These are phyloP conservation scores for Aleiodes leptofemur DNA, from an alignment of 2,888 invertebrate genomes.

Conservation along the genomic window DNA sequence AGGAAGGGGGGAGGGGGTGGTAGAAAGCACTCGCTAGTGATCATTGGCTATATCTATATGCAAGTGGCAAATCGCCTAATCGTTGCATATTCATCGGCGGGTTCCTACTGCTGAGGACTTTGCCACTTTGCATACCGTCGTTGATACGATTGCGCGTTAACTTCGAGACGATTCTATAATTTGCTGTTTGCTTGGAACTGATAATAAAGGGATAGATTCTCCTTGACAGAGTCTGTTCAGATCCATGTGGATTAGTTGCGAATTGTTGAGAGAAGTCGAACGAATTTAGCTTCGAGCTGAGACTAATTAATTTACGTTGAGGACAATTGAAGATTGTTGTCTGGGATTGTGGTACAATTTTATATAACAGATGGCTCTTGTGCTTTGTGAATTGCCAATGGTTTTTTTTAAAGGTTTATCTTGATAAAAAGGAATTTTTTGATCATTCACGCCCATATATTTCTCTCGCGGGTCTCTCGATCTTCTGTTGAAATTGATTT, in stretches of 20 bases:
- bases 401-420: slow-evolving; percentile 24
- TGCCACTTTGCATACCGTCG: neutral
- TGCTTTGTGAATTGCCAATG: slow-evolving; percentile 20
- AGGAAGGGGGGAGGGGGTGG: neutral
- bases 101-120: slow-evolving; percentile 33
- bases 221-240: neutral
- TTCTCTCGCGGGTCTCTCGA: neutral
- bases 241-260: neutral
- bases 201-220: slow-evolving; percentile 6
- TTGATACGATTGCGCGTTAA: neutral
- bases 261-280: neutral
- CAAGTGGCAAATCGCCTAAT: slow-evolving; percentile 36
- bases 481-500: slow-evolving; percentile 18
- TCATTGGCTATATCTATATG: slow-evolving; percentile 6
- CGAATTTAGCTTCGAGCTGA: neutral
- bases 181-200: neutral
- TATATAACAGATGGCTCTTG: slow-evolving; percentile 22
- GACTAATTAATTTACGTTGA: slow-evolving; percentile 32
- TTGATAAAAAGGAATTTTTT: slow-evolving; percentile 23
- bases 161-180: slow-evolving; percentile 20
- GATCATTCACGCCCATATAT: slow-evolving; percentile 30
- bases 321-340: slow-evolving; percentile 30
- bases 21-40: neutral
- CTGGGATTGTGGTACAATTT: slow-evolving; percentile 9
- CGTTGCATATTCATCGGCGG: slow-evolving; percentile 68